Conservation (phyloP, 35 echinoderm and acorn worm species). For the Chiridota heheva region DNA sequence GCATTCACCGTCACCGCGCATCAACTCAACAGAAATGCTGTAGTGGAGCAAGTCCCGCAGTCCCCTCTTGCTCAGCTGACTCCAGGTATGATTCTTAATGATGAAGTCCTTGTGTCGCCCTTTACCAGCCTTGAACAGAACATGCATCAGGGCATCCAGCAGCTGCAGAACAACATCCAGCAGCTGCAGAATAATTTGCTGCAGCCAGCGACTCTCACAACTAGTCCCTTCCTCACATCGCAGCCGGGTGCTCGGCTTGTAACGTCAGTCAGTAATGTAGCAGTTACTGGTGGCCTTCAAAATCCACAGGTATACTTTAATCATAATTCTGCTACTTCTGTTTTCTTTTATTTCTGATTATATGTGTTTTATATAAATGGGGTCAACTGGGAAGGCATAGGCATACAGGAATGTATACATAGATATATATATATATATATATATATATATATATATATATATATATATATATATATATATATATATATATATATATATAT, state of each 20-base stretch:
- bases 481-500: no score
- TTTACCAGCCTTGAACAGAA: conserved; percentile 83
- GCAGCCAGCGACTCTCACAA: conserved; percentile 18
- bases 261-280: conserved; percentile 35
- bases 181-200: conserved; percentile 55
- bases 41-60: conserved; percentile 36
- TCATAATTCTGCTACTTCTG: no score
- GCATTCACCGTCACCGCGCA: conserved; percentile 76
- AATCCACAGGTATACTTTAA: conserved; percentile 27
- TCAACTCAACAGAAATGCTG: conserved; percentile 32
- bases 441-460: no score
- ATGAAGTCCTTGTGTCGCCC: conserved; percentile 91
- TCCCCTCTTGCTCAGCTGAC: conserved; percentile 77
- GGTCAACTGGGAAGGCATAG: no score
- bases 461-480: no score
- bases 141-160: conserved; percentile 70
- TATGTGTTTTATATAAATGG: no score
- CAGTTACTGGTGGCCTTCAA: conserved; percentile 10
- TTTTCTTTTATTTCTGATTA: no score
- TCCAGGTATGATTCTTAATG: conserved; percentile 77
- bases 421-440: no score
- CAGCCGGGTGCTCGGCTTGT: conserved; percentile 29
- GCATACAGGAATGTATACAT: no score
- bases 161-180: conserved; percentile 70
- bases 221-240: conserved; percentile 20